These are phyloP conservation scores for Muscina levida DNA, from an alignment of 2,888 invertebrate species.

Conservation along the genomic window DNA sequence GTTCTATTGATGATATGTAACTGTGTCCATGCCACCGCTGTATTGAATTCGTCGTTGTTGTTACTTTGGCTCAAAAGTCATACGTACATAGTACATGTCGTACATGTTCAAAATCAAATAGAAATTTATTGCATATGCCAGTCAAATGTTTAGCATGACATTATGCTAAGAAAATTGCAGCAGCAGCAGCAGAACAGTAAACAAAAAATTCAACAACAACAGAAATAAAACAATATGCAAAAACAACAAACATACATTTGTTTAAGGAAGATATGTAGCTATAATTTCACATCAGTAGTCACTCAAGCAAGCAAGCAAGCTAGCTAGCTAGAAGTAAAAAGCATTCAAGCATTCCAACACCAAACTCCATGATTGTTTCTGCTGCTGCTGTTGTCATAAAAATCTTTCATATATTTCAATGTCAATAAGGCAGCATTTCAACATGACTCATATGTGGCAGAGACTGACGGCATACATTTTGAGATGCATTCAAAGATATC, in stretches of 20 bases:
- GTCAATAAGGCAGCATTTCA: slow-evolving; percentile 39
- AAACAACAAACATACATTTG: slow-evolving; percentile 22
- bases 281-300: slow-evolving; percentile 27
- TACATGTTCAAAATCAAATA: slow-evolving; percentile 11
- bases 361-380: not conserved
- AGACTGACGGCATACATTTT: not conserved
- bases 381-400: slow-evolving; percentile 19
- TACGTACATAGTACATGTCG: no score
- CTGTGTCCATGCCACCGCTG: not conserved
- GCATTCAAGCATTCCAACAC: not conserved
- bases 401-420: slow-evolving; percentile 47
- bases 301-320: not conserved
- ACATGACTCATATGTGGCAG: slow-evolving; percentile 44
- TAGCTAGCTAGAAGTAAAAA: not conserved
- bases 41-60: no score
- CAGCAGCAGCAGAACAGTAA: not conserved
- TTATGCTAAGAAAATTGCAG: slow-evolving; percentile 11
- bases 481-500: not conserved
- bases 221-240: not conserved
- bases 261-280: slow-evolving; percentile 19
- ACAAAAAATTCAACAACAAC: not conserved
- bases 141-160: slow-evolving; percentile 36
- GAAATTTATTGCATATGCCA: slow-evolving; percentile 51
- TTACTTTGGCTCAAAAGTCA: no score
- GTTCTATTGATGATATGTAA: slow-evolving; percentile 10